Evolutionary conservation across 2,113 vertebrate genomes (phyloP), one percentile per base, ranked within the genome.

Genomic region (Chaenocephalus aceratus): DNA sequence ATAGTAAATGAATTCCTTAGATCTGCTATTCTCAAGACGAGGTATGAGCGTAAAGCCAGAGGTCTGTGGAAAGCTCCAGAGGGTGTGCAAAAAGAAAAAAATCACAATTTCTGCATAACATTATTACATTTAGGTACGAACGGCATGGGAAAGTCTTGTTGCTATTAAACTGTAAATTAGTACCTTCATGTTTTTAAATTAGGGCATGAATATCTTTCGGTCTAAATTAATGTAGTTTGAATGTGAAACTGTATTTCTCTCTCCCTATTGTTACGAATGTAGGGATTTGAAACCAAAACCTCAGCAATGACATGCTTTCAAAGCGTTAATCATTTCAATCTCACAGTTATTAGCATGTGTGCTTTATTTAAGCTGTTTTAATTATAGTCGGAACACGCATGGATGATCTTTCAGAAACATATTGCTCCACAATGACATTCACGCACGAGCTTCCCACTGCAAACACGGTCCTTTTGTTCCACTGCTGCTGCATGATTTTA

Each of bases 1-100:
- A 75, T 59, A 30, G 59, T 66, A 73, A 88, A 89, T 86, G 1
- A 78, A 87, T 84, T 88, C 80, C 56, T 88, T 71, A 77, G 78
- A 90, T 90, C 68, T 76, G 67, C 56, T 79, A 52, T 83, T 85
- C 81, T 84, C 62, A 74, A 82, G 77, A 75, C 72, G 60, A 70
- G 9, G 56, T 56, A 3, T 23, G 41, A 77, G 62, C 34, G 2
- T 76, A 48, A 79, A 71, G 70, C 69, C 61, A 54, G 75, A 34
- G 68, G 78, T 83, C 14, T 16, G 59, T 60, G 73, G 54, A 60
- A 77, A 78, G 46, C 75, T 75, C 85, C 45, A 80, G 80, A 81
- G 82, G 68, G 44, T 12, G 13, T 56, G 58, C 12, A 67, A 58
- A 52, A 52, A 51, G 46, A 61, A 49, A 62, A 69, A 62, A 64